These are phyloP conservation scores for Phocides pigmalion DNA, from an alignment of 1,140 invertebrate genomes.

Conservation along the genomic window DNA sequence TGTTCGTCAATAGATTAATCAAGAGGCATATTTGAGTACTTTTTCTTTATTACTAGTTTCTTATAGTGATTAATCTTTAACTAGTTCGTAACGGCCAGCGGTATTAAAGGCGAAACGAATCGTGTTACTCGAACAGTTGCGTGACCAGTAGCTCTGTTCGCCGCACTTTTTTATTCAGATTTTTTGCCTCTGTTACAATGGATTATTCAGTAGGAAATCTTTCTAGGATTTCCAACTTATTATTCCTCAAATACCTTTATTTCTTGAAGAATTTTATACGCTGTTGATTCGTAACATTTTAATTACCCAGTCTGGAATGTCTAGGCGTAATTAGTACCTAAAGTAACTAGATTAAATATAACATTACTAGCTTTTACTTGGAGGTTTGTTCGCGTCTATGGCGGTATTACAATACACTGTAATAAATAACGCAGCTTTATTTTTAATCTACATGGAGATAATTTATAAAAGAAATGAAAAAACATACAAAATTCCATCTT, in stretches of 20 bases:
- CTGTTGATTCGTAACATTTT: background rate
- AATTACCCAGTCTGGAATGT: background rate
- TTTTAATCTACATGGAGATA: no score
- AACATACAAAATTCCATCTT: no score
- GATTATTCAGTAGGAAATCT: conserved; percentile 3
- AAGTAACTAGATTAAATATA: no score
- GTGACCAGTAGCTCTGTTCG: background rate
- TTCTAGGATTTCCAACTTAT: background rate
- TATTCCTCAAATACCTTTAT: background rate
- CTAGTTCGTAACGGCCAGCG: conserved; percentile 1
- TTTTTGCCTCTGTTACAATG: conserved; percentile 3
- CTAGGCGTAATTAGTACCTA: background rate
- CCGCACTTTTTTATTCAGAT: background rate
- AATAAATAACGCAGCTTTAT: no score
- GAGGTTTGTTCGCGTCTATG: no score
- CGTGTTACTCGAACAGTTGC: conserved; percentile 11
- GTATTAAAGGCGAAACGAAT: conserved; percentile 7
- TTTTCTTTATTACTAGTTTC: background rate
- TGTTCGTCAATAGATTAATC: background rate
- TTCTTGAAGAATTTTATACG: background rate
- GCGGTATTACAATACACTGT: no score
- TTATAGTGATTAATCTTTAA: conserved; percentile 1
- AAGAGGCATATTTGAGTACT: background rate
- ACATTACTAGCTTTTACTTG: no score
- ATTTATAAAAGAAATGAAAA: no score